A percentile compares a stretch with the other conserved stretches of the same genome.
phyloP scores from a whole-genome alignment of 2,113 vertebrate genomes.

The Eleginops maclovinus region DNA sequence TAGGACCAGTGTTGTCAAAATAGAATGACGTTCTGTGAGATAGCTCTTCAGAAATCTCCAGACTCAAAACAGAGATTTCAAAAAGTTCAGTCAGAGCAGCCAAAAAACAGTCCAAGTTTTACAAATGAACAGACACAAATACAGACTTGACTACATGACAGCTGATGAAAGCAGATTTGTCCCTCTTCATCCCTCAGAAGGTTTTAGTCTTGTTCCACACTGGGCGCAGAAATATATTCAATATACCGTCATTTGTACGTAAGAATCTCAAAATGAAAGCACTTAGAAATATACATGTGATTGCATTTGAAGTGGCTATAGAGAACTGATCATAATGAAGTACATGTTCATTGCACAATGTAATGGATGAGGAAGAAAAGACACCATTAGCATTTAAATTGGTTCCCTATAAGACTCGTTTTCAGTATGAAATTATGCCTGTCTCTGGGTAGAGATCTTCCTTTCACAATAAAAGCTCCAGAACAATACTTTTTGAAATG shows the following conservation, averaged over 20 bases:
- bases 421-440: no score
- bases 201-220: neutral
- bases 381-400: no score
- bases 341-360: no score
- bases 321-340: no score
- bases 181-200: neutral
- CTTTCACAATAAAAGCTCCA: no score
- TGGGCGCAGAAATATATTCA: neutral
- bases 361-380: no score
- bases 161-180: neutral
- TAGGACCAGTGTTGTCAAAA: neutral
- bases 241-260: neutral
- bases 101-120: slow-evolving; percentile 2
- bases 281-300: neutral
- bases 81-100: slow-evolving; percentile 21
- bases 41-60: slow-evolving; percentile 23
- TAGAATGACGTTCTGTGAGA: neutral
- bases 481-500: no score
- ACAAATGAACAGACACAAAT: neutral
- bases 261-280: neutral
- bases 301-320: no score
- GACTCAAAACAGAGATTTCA: neutral
- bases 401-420: no score
- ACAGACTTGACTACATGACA: neutral
- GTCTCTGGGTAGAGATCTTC: no score